Percentiles rank a stretch among this genome's conserved stretches.
Conservation (phyloP, 2,797 vertebrate species). For the Hypotaenidia okinawae region DNA sequence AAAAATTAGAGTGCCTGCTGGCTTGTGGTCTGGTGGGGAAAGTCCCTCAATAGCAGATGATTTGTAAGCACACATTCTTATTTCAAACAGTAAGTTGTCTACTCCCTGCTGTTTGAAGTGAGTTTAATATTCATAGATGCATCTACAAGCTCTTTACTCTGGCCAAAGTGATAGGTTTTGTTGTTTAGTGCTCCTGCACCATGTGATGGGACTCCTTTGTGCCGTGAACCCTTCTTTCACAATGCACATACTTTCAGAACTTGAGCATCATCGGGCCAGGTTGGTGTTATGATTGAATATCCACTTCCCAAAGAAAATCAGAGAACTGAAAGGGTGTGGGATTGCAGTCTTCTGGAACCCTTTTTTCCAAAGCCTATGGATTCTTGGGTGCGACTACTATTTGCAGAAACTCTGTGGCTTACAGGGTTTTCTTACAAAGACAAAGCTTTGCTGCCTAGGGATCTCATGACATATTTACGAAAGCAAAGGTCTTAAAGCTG, state of each 20-base stretch:
- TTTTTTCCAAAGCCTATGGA: not conserved
- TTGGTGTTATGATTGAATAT: not conserved
- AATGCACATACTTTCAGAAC: not conserved
- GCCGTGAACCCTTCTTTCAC: not conserved
- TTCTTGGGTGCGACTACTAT: not conserved
- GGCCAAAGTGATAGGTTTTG: not conserved
- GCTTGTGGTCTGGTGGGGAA: not conserved
- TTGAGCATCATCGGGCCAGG: not conserved
- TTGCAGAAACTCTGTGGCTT: not conserved
- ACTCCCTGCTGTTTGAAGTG: not conserved
- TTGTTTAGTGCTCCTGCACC: not conserved
- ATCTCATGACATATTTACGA: not conserved
- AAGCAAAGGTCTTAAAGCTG: not conserved
- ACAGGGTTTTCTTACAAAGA: not conserved
- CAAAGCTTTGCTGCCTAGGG: not conserved
- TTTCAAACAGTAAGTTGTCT: not conserved
- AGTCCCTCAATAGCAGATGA: not conserved
- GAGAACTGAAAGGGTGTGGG: not conserved
- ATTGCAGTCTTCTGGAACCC: not conserved
- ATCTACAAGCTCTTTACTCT: slow-evolving; percentile 12
- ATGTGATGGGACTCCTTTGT: not conserved
- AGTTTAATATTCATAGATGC: slow-evolving; percentile 23
- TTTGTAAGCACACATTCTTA: slow-evolving; percentile 33
- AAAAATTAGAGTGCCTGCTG: slow-evolving; percentile 19
- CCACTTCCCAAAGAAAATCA: not conserved